Evolutionary conservation across 2,113 vertebrate genomes (phyloP).

Genomic region (Rhabdornis inornatus): DNA sequence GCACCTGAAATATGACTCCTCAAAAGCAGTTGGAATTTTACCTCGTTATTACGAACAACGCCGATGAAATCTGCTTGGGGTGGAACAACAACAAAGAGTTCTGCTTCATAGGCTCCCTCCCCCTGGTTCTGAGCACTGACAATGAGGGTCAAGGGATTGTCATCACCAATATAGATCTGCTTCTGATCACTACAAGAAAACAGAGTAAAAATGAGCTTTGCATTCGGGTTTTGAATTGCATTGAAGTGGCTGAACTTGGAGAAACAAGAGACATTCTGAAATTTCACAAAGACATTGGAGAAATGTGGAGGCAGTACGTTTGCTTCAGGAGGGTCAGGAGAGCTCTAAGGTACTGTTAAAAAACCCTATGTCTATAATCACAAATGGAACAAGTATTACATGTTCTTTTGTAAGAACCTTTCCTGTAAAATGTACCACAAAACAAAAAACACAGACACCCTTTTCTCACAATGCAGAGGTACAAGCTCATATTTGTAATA

Average conservation of each 20-base stretch:
- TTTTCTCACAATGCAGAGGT: neutral
- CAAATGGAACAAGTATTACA: neutral
- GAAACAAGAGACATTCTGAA: neutral
- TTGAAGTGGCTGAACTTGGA: neutral
- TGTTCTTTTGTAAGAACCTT: neutral
- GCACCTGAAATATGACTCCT: neutral
- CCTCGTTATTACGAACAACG: constrained; percentile 87
- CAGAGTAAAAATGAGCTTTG: neutral
- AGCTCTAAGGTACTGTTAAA: neutral
- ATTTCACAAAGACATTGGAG: neutral
- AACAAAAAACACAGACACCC: neutral
- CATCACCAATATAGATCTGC: constrained; percentile 92
- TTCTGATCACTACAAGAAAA: constrained; percentile 80
- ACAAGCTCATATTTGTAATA: neutral
- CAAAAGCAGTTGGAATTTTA: constrained; percentile 35
- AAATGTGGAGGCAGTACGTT: neutral
- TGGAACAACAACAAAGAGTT: constrained; percentile 85
- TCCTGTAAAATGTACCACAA: neutral
- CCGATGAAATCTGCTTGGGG: constrained; percentile 92
- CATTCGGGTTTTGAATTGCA: neutral
- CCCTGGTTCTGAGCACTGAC: constrained; percentile 87
- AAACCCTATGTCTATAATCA: neutral
- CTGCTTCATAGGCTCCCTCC: constrained; percentile 96
- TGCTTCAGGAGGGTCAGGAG: neutral
- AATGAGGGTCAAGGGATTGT: constrained; percentile 88